Conservation (phyloP, 1,140 invertebrate species). For the Calycopis cecrops region DNA sequence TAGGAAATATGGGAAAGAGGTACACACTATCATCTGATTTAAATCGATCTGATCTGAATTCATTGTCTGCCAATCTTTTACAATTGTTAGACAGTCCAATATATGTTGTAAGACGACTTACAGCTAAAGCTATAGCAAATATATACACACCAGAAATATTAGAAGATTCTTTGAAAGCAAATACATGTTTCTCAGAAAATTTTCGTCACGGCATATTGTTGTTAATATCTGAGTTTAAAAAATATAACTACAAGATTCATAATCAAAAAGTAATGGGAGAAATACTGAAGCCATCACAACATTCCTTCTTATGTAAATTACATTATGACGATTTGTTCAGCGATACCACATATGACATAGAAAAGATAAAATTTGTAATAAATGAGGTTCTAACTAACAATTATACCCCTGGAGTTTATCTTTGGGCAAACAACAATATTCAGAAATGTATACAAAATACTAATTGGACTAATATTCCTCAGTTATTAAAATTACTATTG, state of each 20-base stretch:
- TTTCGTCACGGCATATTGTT: constrained; percentile 54
- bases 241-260: constrained; percentile 27
- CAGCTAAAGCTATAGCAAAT: constrained; percentile 55
- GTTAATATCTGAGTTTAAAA: constrained; percentile 38
- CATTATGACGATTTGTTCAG: constrained; percentile 39
- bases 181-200: constrained; percentile 44
- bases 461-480: constrained; percentile 36
- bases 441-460: constrained; percentile 31
- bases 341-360: constrained; percentile 23
- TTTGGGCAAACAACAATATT: constrained; percentile 42
- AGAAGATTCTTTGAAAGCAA: constrained; percentile 26
- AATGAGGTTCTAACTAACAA: constrained; percentile 25
- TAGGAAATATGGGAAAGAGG: constrained; percentile 60
- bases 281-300: constrained; percentile 14
- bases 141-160: constrained; percentile 42
- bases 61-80: constrained; percentile 37
- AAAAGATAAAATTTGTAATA: constrained; percentile 30
- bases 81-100: constrained; percentile 59
- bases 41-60: constrained; percentile 27
- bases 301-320: constrained; percentile 45
- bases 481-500: constrained; percentile 34
- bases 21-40: constrained; percentile 48
- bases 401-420: constrained; percentile 37
- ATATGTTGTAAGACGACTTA: constrained; percentile 54
- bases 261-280: constrained; percentile 22